Evolutionary conservation across 2,888 invertebrate genomes (phyloP).

Genomic region (Acleris sparsana): DNA sequence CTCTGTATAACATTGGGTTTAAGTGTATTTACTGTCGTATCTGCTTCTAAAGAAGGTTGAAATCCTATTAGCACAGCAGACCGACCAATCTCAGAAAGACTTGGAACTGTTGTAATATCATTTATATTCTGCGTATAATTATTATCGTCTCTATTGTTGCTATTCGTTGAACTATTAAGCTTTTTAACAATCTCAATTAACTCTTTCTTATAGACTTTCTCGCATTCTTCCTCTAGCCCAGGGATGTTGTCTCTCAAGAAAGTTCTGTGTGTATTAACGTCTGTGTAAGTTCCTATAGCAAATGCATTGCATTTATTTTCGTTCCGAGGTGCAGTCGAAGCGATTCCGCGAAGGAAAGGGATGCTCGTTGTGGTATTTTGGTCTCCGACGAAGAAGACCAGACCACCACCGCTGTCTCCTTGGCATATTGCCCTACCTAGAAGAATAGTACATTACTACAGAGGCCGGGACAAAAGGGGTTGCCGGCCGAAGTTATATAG

Average conservation of each 20-base stretch:
- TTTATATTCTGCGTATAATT: not conserved
- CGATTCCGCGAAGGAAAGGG: slow-evolving; percentile 7
- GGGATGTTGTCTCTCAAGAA: slow-evolving; percentile 10
- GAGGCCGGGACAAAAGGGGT: too few relatives aligned
- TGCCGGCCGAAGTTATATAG: too few relatives aligned
- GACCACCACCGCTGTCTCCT: slow-evolving; percentile 7
- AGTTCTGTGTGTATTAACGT: slow-evolving; percentile 1
- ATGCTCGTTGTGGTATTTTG: not conserved
- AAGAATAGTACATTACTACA: not conserved
- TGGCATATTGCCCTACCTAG: not conserved
- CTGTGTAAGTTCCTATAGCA: slow-evolving; percentile 5
- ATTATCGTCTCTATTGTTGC: not conserved
- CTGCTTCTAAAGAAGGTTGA: not conserved
- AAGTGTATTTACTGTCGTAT: not conserved
- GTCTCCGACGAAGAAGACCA: slow-evolving; percentile 2
- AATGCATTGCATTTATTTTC: slow-evolving; percentile 2
- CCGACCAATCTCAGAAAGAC: not conserved
- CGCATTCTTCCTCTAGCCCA: slow-evolving; percentile 4
- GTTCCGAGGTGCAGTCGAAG: slow-evolving; percentile 2
- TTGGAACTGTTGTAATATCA: not conserved
- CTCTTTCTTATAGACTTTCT: not conserved
- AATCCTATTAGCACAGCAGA: not conserved
- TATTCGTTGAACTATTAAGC: not conserved
- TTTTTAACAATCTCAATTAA: not conserved
- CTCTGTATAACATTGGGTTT: not conserved